These are phyloP conservation scores for Drosophila emarginata DNA, from an alignment of 2,888 invertebrate species.

Conservation along the genomic window DNA sequence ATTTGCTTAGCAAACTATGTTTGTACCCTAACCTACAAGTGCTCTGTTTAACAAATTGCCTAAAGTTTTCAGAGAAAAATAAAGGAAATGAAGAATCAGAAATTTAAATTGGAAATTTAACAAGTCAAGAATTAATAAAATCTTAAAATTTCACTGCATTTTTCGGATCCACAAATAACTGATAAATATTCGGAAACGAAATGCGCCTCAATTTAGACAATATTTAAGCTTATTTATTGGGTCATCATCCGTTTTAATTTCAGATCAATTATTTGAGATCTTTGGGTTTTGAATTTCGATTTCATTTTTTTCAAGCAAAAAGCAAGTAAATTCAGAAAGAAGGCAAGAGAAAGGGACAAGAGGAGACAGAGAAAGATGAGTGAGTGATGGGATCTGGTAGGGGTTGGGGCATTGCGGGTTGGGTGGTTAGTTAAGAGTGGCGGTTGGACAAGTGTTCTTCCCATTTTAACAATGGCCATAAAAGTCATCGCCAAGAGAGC, in stretches of 20 bases:
- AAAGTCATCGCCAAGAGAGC: constrained; percentile 45
- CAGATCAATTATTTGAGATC: not conserved
- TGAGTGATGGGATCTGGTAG: not conserved
- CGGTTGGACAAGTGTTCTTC: constrained; percentile 9
- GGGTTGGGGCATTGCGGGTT: no score
- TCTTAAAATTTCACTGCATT: no score
- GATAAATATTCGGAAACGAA: no score
- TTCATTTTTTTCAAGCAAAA: not conserved
- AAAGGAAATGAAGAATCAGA: no score
- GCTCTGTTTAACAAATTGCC: not conserved
- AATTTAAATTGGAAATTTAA: no score
- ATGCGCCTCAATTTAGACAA: no score
- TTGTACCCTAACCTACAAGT: not conserved
- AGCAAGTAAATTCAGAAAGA: no score
- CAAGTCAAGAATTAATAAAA: no score
- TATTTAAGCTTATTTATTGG: no score
- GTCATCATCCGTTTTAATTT: no score
- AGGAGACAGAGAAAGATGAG: not conserved
- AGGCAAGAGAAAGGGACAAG: not conserved
- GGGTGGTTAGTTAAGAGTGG: not conserved
- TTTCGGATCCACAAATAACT: no score
- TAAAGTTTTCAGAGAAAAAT: no score
- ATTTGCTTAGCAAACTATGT: not conserved
- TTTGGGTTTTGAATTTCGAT: not conserved
- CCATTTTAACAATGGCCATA: constrained; percentile 42